Base-by-base conservation (phyloP, 2,797 vertebrate species). In the Thaleichthys pacificus region DNA sequence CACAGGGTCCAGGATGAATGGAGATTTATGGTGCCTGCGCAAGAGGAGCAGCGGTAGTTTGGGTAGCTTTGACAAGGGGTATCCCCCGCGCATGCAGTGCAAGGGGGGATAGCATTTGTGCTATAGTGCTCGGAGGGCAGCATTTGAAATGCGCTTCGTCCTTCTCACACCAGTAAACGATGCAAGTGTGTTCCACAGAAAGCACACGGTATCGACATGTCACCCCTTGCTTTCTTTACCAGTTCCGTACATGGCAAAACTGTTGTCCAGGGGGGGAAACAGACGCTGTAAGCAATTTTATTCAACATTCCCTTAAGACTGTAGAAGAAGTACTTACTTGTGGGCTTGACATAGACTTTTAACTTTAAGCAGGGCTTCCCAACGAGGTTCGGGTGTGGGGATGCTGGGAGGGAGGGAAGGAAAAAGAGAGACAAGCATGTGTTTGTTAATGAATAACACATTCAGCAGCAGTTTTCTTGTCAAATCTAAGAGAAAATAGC, bases 261-360 rank as follows among this genome's bases (percentile, higher is more conserved):
- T 67, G 49, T 30, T 30, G 1, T 15, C 22, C 47, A 6, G 19
- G 28, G 17, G 26, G 15, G 9, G 26, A 30, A 54, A 67, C 15
- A 28, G 49, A 24, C 19, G 66, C 38, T 67, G 66, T 67, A 67
- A 28, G 47, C 66, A 54, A 67, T 67, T 67, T 66, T 22, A 51
- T 38, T 17, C 1, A 14, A 65, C 51, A 65, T 38, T 65, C 63
- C n/a, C 65, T 28, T 22, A 66, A 67, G 22, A 28, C 47, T 30
- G 38, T 21, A 24, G 47, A 58, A 28, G 32, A 49, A 62, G 22
- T 51, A 92, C 94, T 94, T 69, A 94, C 94, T 95, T 24, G 94
- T 94, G 0, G 94, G 94, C 32, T 92, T 89, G 24, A 95, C 94
- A 0, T 94, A 95, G 66, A 94, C 93, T 84, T 94, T 95, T 82